phyloP scores from a whole-genome alignment of 92 coral and sea anemone genomes.

The Nematostella vectensis region DNA sequence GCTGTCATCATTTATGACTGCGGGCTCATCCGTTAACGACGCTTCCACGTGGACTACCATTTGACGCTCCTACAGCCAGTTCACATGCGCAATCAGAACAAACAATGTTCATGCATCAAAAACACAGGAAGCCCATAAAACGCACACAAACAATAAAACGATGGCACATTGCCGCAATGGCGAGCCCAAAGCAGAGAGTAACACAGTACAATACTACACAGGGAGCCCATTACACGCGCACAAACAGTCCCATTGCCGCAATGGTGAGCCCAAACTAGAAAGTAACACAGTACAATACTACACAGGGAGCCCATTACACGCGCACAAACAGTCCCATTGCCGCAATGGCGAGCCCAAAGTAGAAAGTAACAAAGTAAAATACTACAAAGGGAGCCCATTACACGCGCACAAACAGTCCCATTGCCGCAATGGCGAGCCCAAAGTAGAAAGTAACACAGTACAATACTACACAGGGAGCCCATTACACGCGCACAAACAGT shows the following conservation, averaged over 20 bases:
- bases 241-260: too few species aligned
- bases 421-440: too few species aligned
- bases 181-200: not conserved
- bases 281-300: too few species aligned
- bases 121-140: not conserved
- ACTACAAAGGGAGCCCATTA: too few species aligned
- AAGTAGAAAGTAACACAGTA: too few species aligned
- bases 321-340: not conserved
- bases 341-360: not conserved
- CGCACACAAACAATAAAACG: not conserved
- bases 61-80: conserved; percentile 43
- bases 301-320: not conserved
- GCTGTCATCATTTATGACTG: conserved; percentile 40
- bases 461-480: not conserved
- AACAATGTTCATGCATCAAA: not conserved
- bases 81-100: not conserved
- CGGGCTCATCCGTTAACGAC: conserved; percentile 47
- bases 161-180: not conserved
- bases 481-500: not conserved
- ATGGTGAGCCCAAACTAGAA: too few species aligned
- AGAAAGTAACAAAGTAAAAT: not conserved
- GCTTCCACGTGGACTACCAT: conserved; percentile 67
- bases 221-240: too few species aligned
- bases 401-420: too few species aligned
- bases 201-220: too few species aligned